These are phyloP conservation scores for Phylloscopus trochiloides DNA, from an alignment of 2,113 vertebrate genomes.

Conservation along the genomic window DNA sequence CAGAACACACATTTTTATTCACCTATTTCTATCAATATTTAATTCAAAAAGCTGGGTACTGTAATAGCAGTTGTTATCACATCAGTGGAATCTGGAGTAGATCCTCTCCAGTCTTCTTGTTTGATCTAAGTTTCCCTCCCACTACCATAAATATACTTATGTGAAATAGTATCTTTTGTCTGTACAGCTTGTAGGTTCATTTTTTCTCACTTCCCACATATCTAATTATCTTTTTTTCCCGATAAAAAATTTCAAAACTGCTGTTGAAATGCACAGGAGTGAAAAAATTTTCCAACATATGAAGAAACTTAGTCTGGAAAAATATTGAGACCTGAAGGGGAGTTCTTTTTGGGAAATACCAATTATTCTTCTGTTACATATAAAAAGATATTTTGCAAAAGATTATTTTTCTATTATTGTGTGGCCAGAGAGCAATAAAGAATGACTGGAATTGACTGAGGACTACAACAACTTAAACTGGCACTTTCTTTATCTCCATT, in stretches of 20 bases:
- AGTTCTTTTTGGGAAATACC: background rate
- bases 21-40: conserved; percentile 27
- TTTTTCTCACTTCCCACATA: background rate
- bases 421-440: background rate
- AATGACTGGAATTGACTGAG: background rate
- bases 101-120: background rate
- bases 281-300: background rate
- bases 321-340: background rate
- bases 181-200: background rate
- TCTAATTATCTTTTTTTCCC: background rate
- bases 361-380: background rate
- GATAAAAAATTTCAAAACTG: background rate
- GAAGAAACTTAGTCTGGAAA: background rate
- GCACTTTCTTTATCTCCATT: background rate
- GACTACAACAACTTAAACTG: background rate
- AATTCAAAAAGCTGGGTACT: background rate
- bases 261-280: background rate
- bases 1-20: background rate
- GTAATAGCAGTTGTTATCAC: background rate
- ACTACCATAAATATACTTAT: background rate
- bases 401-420: background rate
- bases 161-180: conserved; percentile 4
- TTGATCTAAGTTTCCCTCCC: conserved; percentile 19
- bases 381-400: background rate
- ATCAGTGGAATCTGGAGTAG: background rate